Evolutionary conservation across 2,113 vertebrate species (phyloP).

Genomic region (Podarcis muralis): DNA sequence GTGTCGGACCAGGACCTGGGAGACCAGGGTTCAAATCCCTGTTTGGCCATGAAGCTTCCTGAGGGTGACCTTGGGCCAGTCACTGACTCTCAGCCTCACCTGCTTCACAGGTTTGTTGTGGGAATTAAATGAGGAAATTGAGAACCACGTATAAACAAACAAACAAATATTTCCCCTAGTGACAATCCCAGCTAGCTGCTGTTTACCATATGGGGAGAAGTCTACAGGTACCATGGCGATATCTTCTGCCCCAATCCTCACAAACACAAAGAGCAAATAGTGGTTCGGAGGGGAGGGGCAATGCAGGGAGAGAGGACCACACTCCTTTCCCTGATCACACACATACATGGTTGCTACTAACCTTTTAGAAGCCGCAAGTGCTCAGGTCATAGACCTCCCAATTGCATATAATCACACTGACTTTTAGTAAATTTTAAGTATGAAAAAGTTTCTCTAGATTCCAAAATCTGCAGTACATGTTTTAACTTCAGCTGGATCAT

Average conservation of each 20-base stretch:
- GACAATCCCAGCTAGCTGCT: background rate
- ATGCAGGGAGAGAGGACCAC: too few species aligned
- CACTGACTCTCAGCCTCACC: too few species aligned
- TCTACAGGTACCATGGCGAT: background rate
- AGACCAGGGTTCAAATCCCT: too few species aligned
- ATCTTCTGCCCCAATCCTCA: background rate
- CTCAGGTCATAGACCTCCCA: background rate
- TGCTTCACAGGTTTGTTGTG: too few species aligned
- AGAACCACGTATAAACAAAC: too few species aligned
- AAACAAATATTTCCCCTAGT: background rate
- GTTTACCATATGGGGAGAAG: background rate
- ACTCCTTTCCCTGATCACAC: too few species aligned
- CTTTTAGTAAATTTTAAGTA: background rate
- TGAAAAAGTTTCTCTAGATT: background rate
- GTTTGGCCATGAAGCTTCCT: too few species aligned
- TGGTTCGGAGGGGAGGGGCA: background rate
- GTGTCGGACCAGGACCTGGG: too few species aligned
- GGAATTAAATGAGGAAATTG: too few species aligned
- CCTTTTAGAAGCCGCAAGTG: background rate
- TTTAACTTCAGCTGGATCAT: background rate
- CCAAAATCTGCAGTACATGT: too few species aligned
- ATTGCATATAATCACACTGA: background rate
- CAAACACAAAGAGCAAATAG: background rate
- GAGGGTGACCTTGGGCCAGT: too few species aligned
- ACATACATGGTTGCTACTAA: background rate